Percentiles rank a stretch among this genome's conserved stretches.
phyloP scores from a whole-genome alignment of 2,797 vertebrate species.

The Epinephelus coioides region DNA sequence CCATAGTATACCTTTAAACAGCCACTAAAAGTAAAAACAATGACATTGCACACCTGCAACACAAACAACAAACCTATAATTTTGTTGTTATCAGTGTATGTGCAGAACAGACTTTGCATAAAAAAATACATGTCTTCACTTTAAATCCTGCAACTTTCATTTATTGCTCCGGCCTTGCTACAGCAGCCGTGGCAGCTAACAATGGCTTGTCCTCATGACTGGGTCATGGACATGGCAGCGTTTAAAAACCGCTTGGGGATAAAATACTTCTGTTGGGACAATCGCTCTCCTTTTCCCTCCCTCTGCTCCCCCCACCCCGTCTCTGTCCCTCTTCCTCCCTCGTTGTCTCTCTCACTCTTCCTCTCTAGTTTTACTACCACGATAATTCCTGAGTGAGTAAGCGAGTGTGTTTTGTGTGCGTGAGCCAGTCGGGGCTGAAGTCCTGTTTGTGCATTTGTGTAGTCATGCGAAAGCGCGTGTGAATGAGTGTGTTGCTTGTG shows the following conservation, averaged over 20 bases:
- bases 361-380: slow-evolving; percentile 69
- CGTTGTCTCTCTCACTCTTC: slow-evolving; percentile 35
- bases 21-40: slow-evolving; percentile 23
- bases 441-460: slow-evolving; percentile 79
- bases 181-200: slow-evolving; percentile 42
- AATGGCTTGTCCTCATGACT: slow-evolving; percentile 62
- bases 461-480: slow-evolving; percentile 76
- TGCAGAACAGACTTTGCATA: neutral
- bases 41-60: slow-evolving; percentile 16
- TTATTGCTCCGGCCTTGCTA: neutral
- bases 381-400: slow-evolving; percentile 74
- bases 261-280: slow-evolving; percentile 61
- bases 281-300: slow-evolving; percentile 39
- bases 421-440: slow-evolving; percentile 71
- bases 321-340: slow-evolving; percentile 42
- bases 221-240: slow-evolving; percentile 65
- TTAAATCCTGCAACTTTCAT: slow-evolving; percentile 28
- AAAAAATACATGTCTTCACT: neutral
- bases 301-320: slow-evolving; percentile 29
- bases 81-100: neutral
- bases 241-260: slow-evolving; percentile 61
- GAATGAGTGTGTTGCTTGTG: slow-evolving; percentile 70
- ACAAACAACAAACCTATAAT: slow-evolving; percentile 11
- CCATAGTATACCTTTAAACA: neutral
- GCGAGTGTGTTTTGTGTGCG: slow-evolving; percentile 69